These are phyloP conservation scores for Salvelinus namaycush DNA, from an alignment of 2,113 vertebrate genomes.

Conservation along the genomic window DNA sequence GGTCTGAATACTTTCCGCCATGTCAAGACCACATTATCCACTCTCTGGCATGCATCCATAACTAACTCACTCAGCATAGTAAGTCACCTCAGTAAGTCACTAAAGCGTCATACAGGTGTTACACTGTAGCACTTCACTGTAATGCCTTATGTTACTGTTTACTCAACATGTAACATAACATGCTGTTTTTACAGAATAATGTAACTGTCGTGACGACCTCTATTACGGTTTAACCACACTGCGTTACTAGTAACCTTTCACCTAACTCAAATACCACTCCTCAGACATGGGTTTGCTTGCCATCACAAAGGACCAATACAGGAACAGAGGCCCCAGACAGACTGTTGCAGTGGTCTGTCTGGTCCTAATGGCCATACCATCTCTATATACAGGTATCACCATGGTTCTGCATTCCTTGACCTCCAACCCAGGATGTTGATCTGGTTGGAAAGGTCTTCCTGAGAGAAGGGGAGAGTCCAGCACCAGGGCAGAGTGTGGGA, in stretches of 20 bases:
- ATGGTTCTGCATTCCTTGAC: background rate
- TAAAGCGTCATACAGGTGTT: background rate
- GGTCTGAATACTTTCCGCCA: background rate
- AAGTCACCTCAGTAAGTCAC: background rate
- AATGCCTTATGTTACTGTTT: too few relatives aligned
- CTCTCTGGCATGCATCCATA: background rate
- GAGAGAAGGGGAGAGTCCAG: conserved; percentile 7
- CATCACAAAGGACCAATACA: conserved; percentile 17
- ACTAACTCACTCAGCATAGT: background rate
- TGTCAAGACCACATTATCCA: background rate
- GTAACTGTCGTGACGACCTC: conserved; percentile 18
- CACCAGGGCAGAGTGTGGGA: conserved; percentile 5
- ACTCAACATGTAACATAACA: too few relatives aligned
- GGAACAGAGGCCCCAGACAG: conserved; percentile 11
- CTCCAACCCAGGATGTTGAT: background rate
- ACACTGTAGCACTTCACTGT: too few relatives aligned
- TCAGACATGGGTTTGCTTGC: conserved; percentile 10
- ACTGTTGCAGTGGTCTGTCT: conserved; percentile 36
- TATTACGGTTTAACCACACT: conserved; percentile 47
- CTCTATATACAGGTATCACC: too few relatives aligned
- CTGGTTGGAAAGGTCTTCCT: background rate
- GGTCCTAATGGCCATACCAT: background rate
- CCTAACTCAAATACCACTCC: conserved; percentile 29
- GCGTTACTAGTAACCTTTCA: conserved; percentile 26
- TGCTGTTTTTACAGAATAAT: too few relatives aligned